Evolutionary conservation across 2,888 invertebrate species (phyloP), one percentile per base, ranked within the genome.

Genomic region (Hirtodrosophila cameraria): DNA sequence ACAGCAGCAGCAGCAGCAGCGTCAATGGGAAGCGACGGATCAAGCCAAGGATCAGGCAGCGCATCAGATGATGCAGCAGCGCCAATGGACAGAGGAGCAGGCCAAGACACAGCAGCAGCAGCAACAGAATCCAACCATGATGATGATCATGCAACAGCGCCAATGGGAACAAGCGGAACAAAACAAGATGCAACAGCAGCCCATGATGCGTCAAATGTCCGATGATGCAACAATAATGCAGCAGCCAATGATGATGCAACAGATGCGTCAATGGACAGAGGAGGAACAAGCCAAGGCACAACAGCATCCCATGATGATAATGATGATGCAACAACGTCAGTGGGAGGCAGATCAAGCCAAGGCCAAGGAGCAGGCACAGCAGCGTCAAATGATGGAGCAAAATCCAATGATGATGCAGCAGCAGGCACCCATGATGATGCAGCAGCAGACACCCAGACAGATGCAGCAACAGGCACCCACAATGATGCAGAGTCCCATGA

Each of bases 41-140:
- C 23, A 7, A 25, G 20, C 33, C 2, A 31, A 45, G 15, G 39
- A 38, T 25, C 12, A 65, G 2, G 30, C 42, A 7, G 42, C 58
- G 0, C 53, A 49, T 48, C 20, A 35, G 27, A 30, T 31, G 11
- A 13, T 38, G 16, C 63, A 55, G 11, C 46, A 60, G 11, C 43
- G 57, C 0, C 63, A 69, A 12, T 64, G 61, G 73, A 35, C 41
- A 0, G 52, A 62, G 6, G 61, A 72, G 3, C 54, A 58, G n/a
- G n/a, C 18, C 4, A 60, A 55, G 15, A 11, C 27, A 7, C 61
- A 46, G 16, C 11, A 33, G 7, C 23, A 39, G 18, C 41, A 41
- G 35, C 49, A 58, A 41, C 15, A 33, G 1, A 33, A 35, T 3
- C 35, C 43, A 15, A 49, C 49, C 20, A 35, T n/a, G 12, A 25